phyloP scores from a whole-genome alignment of 2,797 vertebrate genomes.

The Mionectes olivaceus region DNA sequence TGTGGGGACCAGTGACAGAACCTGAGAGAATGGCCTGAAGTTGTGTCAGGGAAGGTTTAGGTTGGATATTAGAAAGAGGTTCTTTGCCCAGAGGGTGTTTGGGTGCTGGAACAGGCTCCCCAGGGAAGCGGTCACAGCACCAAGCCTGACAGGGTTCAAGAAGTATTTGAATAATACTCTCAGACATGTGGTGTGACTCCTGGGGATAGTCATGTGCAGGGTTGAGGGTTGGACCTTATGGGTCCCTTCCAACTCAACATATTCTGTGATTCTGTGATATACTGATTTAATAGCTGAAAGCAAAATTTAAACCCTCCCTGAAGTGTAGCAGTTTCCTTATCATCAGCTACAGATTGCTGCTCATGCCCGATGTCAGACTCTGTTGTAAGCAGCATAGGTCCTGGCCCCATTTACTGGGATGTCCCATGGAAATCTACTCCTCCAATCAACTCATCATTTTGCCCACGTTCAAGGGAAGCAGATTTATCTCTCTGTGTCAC shows the following conservation, averaged over 20 bases:
- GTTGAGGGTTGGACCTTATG: neutral
- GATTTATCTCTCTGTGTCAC: neutral
- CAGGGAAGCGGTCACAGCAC: neutral
- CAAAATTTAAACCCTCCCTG: neutral
- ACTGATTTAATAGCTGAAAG: neutral
- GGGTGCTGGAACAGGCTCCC: neutral
- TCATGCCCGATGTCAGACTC: neutral
- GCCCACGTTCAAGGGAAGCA: neutral
- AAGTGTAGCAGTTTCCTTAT: neutral
- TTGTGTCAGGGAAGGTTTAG: neutral
- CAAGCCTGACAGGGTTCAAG: neutral
- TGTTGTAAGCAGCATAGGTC: neutral
- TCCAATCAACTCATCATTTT: neutral
- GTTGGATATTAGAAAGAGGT: neutral
- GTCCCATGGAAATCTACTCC: neutral
- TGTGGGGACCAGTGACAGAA: neutral
- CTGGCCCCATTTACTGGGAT: neutral
- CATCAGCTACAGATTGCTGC: neutral
- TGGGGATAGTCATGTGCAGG: neutral
- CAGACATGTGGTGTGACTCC: neutral
- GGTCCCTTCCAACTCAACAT: neutral
- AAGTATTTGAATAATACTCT: neutral
- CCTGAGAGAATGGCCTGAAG: neutral
- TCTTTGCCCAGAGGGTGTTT: neutral
- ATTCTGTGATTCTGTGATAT: neutral